Percentiles rank a stretch among this genome's conserved stretches.
These are phyloP conservation scores for Melanostoma mellinum DNA, from an alignment of 2,888 invertebrate species.

Conservation along the genomic window DNA sequence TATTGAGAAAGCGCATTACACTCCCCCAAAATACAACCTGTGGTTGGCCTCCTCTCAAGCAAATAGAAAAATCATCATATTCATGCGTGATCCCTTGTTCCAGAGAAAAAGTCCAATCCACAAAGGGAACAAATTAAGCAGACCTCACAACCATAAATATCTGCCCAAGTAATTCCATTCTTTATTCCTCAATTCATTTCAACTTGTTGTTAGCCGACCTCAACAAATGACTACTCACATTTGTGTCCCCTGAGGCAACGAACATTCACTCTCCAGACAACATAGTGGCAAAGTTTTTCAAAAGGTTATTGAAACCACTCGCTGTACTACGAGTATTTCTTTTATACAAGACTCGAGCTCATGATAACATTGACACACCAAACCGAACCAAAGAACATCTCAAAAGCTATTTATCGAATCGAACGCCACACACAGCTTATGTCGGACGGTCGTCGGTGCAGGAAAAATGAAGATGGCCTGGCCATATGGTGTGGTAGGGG, in stretches of 20 bases:
- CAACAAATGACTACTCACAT: constrained; percentile 66
- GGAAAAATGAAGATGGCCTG: constrained; percentile 51
- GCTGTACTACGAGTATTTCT: not conserved
- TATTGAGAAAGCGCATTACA: constrained; percentile 15
- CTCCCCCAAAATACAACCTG: constrained; percentile 24
- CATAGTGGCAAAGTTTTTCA: constrained; percentile 49
- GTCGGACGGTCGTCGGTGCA: not conserved
- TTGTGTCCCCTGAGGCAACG: constrained; percentile 40
- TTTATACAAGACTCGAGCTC: constrained; percentile 14
- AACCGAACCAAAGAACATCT: constrained; percentile 70
- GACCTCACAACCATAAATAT: constrained; percentile 1
- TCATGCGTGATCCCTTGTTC: constrained; percentile 32
- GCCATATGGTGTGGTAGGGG: constrained; percentile 38
- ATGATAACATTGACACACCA: constrained; percentile 69
- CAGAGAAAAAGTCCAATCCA: constrained; percentile 16
- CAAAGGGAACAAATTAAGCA: constrained; percentile 38
- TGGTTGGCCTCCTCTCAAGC: not conserved
- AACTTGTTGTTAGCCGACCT: constrained; percentile 70
- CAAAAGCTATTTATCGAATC: constrained; percentile 63
- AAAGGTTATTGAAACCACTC: constrained; percentile 47
- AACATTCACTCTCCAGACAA: not conserved
- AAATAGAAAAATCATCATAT: constrained; percentile 12
- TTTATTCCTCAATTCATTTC: constrained; percentile 56
- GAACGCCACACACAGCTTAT: constrained; percentile 16
- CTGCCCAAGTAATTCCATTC: constrained; percentile 13